Evolutionary conservation across 2,113 vertebrate genomes (phyloP), one percentile per base, ranked within the genome.

Genomic region (Sturnira hondurensis): DNA sequence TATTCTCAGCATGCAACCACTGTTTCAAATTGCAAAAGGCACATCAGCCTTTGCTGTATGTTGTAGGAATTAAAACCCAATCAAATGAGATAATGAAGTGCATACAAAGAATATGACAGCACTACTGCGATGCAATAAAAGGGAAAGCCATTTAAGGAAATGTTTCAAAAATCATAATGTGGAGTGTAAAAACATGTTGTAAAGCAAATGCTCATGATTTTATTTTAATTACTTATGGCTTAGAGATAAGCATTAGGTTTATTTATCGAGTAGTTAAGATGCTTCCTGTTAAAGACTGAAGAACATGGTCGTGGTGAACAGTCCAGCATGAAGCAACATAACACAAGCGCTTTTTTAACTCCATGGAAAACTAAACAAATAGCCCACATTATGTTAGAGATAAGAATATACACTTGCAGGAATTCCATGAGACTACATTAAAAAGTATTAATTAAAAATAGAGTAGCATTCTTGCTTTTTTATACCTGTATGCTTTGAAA

Each of bases 21-120:
- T 98, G 87, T 98, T 96, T 98, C 97, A 97, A 97, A 98, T 97
- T 98, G 95, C 89, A 96, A 98, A 98, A 97, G 0, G 2, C 98
- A 96, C 95, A 98, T 96, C 94, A 97, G 86, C 96, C 91, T 97
- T 95, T 83, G 87, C 88, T 98, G 65, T 92, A 84, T 97, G 94
- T 96, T 97, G 91, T 81, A 98, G 93, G 85, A 98, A 98, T 98
- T 98, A 98, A 98, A 98, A 97, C 97, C 97, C 67, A 96, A 98
- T 98, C 98, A 98, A 97, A 65, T 97, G 96, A 98, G 97, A 98
- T 98, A 98, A 98, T 98, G 97, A 98, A 97, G 94, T 97, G 91
- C 95, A 20, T 94, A 96, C 93, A 95, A 97, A 95, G 96, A 98
- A 95, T 97, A 97, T 97, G 89, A 96, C 95, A 94, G 97, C 86